phyloP scores from a whole-genome alignment of 2,888 invertebrate species.

The Hylaea fasciaria region DNA sequence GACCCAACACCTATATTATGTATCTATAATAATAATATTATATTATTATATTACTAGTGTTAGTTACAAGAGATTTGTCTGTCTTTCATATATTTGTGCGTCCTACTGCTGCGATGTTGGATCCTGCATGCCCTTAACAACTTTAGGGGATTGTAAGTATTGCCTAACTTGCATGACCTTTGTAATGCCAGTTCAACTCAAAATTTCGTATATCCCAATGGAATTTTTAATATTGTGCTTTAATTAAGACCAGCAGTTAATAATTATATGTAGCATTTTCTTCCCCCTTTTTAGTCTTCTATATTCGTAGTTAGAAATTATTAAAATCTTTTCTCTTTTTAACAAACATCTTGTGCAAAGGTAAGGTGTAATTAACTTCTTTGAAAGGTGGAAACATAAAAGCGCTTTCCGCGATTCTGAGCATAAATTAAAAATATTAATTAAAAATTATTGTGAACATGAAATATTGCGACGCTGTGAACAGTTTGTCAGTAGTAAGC shows the following conservation, averaged over 20 bases:
- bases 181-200: slow-evolving; percentile 15
- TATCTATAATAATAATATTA: slow-evolving; percentile 19
- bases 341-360: slow-evolving; percentile 42
- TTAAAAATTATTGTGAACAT: slow-evolving; percentile 38
- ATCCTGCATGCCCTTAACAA: slow-evolving; percentile 79
- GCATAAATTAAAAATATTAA: slow-evolving; percentile 41
- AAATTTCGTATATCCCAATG: slow-evolving; percentile 21
- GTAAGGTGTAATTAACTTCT: slow-evolving; percentile 48
- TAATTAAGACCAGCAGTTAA: not conserved
- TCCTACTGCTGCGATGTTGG: slow-evolving; percentile 66
- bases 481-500: slow-evolving; percentile 5
- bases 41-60: slow-evolving; percentile 17
- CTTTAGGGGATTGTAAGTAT: slow-evolving; percentile 83
- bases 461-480: slow-evolving; percentile 13
- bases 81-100: slow-evolving; percentile 74
- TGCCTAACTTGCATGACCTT: slow-evolving; percentile 57
- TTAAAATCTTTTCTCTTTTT: slow-evolving; percentile 38
- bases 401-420: slow-evolving; percentile 37
- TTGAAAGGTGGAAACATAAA: slow-evolving; percentile 37
- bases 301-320: slow-evolving; percentile 32
- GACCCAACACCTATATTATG: slow-evolving; percentile 16
- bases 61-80: slow-evolving; percentile 54
- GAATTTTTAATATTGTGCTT: slow-evolving; percentile 3
- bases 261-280: slow-evolving; percentile 7
- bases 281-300: not conserved